Percentiles rank a stretch among this genome's conserved stretches.
These are phyloP conservation scores for Heliconius eleuchia DNA, from an alignment of 1,140 invertebrate species.

Conservation along the genomic window DNA sequence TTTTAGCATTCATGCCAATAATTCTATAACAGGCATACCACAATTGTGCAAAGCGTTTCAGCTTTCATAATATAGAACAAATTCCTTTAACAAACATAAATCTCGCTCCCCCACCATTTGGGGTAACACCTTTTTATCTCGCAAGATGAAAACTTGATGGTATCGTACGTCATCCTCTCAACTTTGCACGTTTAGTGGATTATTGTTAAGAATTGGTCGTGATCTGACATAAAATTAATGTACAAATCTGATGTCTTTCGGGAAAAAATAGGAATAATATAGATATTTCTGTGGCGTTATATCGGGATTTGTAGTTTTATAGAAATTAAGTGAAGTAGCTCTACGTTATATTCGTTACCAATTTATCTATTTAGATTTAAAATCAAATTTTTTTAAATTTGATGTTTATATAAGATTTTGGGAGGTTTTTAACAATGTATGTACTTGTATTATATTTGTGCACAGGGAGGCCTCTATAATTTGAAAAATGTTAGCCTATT, in stretches of 20 bases:
- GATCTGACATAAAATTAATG: not conserved
- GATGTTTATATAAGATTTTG: not conserved
- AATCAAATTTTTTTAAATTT: not conserved
- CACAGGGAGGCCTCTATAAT: not conserved
- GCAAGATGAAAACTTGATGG: slow-evolving; percentile 8
- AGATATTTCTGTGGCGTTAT: not conserved
- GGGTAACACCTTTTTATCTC: slow-evolving; percentile 26
- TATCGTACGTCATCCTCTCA: slow-evolving; percentile 25
- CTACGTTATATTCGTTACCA: too few species aligned
- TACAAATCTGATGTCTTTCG: not conserved
- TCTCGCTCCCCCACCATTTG: slow-evolving; percentile 9
- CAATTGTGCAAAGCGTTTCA: too few species aligned
- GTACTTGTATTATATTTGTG: not conserved
- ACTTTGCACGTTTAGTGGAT: slow-evolving; percentile 12
- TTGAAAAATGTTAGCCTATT: slow-evolving; percentile 8
- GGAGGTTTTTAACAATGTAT: not conserved
- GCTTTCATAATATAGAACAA: too few species aligned
- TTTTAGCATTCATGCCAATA: too few species aligned
- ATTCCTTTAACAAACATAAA: too few species aligned
- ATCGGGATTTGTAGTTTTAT: too few species aligned
- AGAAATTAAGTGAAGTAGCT: too few species aligned
- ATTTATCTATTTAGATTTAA: not conserved
- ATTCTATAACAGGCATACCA: too few species aligned
- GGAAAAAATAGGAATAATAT: not conserved
- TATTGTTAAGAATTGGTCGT: slow-evolving; percentile 7